A percentile compares a stretch with the other conserved stretches of the same genome.
Conservation (phyloP, 2,888 invertebrate genomes). For the Clivina fossor region DNA sequence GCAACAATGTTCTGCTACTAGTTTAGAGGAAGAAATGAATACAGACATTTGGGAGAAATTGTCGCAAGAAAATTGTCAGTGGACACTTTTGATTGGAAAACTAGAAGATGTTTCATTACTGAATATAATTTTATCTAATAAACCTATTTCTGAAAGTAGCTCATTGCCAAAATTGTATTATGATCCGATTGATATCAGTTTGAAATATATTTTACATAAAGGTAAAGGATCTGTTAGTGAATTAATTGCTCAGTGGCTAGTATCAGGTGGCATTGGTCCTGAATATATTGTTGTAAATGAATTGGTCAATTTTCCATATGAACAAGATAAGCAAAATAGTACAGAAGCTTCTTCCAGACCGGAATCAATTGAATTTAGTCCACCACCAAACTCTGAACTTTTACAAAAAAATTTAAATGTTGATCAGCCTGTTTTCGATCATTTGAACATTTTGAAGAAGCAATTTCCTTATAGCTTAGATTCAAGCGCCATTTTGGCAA, state of each 20-base stretch:
- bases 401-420: constrained; percentile 27
- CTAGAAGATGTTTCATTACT: constrained; percentile 85
- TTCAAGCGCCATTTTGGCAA: constrained; percentile 75
- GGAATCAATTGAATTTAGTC: constrained; percentile 25
- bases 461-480: constrained; percentile 87
- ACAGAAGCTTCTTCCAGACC: constrained; percentile 19
- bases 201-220: constrained; percentile 65
- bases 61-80: constrained; percentile 82
- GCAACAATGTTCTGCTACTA: constrained; percentile 42
- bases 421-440: constrained; percentile 58
- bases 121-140: constrained; percentile 66
- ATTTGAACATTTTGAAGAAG: constrained; percentile 65
- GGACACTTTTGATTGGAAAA: constrained; percentile 84
- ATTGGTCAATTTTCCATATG: constrained; percentile 40
- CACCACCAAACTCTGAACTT: constrained; percentile 6
- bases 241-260: constrained; percentile 84
- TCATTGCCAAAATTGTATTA: constrained; percentile 59
- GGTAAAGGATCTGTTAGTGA: constrained; percentile 86
- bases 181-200: constrained; percentile 62
- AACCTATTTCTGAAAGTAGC: constrained; percentile 51
- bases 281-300: constrained; percentile 61
- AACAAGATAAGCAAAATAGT: constrained; percentile 6
- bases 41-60: constrained; percentile 76
- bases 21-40: constrained; percentile 50
- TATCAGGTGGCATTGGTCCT: constrained; percentile 71